phyloP scores from a whole-genome alignment of 2,113 vertebrate genomes.

The Benthochromis sp. region DNA sequence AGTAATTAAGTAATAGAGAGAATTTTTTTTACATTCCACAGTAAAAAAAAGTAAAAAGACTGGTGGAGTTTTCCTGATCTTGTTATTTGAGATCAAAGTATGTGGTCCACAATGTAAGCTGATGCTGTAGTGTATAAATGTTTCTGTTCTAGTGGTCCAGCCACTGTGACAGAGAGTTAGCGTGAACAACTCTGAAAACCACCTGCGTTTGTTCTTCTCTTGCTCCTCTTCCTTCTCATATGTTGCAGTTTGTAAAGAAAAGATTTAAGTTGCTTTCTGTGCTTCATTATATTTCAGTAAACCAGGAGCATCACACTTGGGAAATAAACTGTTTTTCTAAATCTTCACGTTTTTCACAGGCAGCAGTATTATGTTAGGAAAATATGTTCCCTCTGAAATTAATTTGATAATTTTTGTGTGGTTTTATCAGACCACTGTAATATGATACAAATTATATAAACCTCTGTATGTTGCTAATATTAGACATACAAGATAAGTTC shows the following conservation, averaged over 20 bases:
- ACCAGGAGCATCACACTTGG: neutral
- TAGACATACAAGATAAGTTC: neutral
- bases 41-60: neutral
- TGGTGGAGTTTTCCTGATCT: neutral
- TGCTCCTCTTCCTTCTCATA: neutral
- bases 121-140: neutral
- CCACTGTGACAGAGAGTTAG: neutral
- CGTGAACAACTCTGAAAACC: neutral
- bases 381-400: neutral
- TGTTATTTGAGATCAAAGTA: neutral
- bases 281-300: neutral
- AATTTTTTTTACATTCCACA: neutral
- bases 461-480: conserved; percentile 7
- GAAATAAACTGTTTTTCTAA: neutral
- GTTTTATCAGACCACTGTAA: neutral
- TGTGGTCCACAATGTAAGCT: neutral
- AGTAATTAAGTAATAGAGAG: neutral
- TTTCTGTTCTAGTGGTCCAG: neutral
- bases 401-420: neutral
- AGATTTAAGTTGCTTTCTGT: neutral
- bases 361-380: neutral
- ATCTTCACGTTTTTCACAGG: neutral
- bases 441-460: neutral
- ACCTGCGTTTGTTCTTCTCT: neutral
- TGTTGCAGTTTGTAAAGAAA: neutral